A percentile compares a stretch with the other conserved stretches of the same genome.
Evolutionary conservation across 2,113 vertebrate genomes (phyloP).

Genomic region (Ciconia maguari): DNA sequence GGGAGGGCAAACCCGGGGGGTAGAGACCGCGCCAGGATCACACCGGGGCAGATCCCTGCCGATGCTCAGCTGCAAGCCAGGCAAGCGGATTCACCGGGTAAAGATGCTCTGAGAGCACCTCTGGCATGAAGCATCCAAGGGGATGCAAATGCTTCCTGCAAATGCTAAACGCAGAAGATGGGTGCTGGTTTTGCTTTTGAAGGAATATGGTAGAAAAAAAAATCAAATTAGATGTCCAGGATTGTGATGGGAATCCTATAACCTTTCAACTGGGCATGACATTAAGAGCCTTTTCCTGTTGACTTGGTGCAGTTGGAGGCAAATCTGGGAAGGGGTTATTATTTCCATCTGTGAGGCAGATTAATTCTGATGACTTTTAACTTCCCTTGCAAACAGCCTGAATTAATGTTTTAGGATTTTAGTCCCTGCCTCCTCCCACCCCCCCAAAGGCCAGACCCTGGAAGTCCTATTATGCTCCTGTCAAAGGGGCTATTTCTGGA

Average conservation of each 20-base stretch:
- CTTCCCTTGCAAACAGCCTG: neutral
- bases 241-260: neutral
- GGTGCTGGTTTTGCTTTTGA: neutral
- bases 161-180: neutral
- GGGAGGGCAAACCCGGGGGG: neutral
- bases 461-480: conserved; percentile 53
- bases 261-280: neutral
- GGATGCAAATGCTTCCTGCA: neutral
- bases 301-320: neutral
- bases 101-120: neutral
- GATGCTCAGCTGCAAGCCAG: fast-evolving
- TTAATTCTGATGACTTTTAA: conserved; percentile 37
- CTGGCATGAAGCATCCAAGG: neutral
- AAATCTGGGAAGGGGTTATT: neutral
- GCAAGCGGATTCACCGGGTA: neutral
- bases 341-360: conserved; percentile 8
- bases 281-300: neutral
- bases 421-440: neutral
- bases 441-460: conserved; percentile 34
- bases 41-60: neutral
- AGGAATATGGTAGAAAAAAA: neutral
- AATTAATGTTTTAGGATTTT: conserved; percentile 63
- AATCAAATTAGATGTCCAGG: neutral
- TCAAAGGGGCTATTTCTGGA: conserved; percentile 66
- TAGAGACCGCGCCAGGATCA: neutral